Percentiles rank a stretch among this genome's conserved stretches.
Conservation (phyloP, 2,113 vertebrate species). For the Saimiri boliviensis region DNA sequence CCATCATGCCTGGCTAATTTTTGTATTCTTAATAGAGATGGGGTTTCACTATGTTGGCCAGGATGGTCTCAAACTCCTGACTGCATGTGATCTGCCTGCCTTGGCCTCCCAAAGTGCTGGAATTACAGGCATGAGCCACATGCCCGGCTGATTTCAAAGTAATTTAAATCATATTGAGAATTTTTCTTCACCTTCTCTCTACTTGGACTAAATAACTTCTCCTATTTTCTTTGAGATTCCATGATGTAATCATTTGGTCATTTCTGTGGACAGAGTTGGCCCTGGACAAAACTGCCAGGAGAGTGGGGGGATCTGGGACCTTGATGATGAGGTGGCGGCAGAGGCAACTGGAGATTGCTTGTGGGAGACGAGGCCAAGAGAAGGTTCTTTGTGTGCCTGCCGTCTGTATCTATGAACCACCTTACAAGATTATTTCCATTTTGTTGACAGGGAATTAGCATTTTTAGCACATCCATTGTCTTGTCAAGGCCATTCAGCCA, state of each 20-base stretch:
- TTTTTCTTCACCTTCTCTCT: not conserved
- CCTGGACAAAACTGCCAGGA: not conserved
- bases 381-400: not conserved
- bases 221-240: not conserved
- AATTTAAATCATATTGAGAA: not conserved
- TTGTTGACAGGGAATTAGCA: not conserved
- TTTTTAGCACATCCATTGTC: not conserved
- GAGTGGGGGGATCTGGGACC: fast-evolving
- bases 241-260: not conserved
- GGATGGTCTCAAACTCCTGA: no score
- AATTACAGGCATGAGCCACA: no score
- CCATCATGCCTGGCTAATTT: no score
- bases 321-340: not conserved
- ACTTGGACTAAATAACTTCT: not conserved
- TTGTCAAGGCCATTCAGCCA: not conserved
- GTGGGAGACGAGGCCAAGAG: not conserved
- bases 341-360: not conserved
- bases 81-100: no score
- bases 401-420: not conserved
- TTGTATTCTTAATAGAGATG: no score
- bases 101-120: no score
- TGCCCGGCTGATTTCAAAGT: not conserved
- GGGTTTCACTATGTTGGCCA: no score
- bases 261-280: not conserved
- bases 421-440: not conserved